Percentiles rank a stretch among this genome's conserved stretches.
Conservation (phyloP, 2,888 invertebrate genomes). For the Ormyrus rosae region DNA sequence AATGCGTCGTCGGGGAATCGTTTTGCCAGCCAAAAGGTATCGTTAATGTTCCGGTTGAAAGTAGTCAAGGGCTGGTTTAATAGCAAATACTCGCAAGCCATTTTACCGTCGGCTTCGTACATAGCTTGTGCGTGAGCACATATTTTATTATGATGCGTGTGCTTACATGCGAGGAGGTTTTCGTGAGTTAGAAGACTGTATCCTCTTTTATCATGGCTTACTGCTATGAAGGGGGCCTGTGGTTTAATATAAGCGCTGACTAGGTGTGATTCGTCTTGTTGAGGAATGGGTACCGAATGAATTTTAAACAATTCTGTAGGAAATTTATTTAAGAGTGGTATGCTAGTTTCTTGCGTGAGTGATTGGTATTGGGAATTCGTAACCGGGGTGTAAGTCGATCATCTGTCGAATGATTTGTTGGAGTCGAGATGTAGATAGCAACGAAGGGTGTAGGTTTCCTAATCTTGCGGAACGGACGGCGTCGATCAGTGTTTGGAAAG, state of each 20-base stretch:
- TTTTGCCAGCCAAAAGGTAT: no score
- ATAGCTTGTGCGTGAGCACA: neutral
- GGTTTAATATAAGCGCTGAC: neutral
- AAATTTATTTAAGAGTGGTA: neutral
- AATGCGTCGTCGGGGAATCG: no score
- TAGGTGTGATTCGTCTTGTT: neutral
- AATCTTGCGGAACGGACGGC: neutral
- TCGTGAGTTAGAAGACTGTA: neutral
- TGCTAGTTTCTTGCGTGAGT: neutral
- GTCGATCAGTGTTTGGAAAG: neutral
- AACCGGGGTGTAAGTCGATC: neutral
- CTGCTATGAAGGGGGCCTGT: neutral
- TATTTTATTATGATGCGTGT: neutral
- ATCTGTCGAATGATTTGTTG: neutral
- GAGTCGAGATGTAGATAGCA: neutral
- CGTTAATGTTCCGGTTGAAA: no score
- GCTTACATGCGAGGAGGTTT: neutral
- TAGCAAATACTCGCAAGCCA: neutral
- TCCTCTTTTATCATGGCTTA: neutral
- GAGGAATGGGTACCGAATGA: neutral
- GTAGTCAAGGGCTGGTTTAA: neutral
- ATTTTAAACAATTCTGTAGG: neutral
- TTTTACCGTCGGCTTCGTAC: neutral
- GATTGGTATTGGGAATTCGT: constrained; percentile 2
- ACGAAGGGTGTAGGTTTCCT: neutral